phyloP scores from a whole-genome alignment of 1,140 invertebrate species.

The Ceratina calcarata region DNA sequence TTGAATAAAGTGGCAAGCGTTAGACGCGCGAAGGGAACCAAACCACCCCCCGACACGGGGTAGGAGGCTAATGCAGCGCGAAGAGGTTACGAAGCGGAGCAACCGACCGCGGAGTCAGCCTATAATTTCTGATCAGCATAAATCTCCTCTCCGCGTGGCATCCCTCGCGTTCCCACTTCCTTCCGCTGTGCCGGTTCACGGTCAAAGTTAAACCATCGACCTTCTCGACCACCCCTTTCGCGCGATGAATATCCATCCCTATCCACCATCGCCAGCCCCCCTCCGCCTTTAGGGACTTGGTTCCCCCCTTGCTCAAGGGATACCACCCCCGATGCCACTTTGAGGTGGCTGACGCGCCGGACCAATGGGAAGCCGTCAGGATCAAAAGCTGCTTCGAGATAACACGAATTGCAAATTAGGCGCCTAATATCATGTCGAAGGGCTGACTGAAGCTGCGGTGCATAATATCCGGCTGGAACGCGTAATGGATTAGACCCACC shows the following conservation, averaged over 20 bases:
- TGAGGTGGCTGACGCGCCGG: conserved; percentile 44
- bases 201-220: conserved; percentile 59
- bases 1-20: conserved; percentile 65
- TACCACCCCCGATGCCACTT: conserved; percentile 47
- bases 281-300: conserved; percentile 26
- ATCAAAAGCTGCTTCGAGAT: conserved; percentile 61
- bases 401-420: conserved; percentile 66
- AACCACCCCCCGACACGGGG: conserved; percentile 2
- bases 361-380: conserved; percentile 57
- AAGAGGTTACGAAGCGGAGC: conserved; percentile 58
- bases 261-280: conserved; percentile 1
- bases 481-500: not conserved
- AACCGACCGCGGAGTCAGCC: conserved; percentile 63
- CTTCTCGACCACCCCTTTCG: conserved; percentile 1
- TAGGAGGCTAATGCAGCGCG: conserved; percentile 61
- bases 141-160: conserved; percentile 58
- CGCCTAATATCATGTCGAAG: conserved; percentile 48
- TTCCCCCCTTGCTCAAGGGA: not conserved
- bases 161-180: conserved; percentile 37
- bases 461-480: conserved; percentile 53
- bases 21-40: not conserved
- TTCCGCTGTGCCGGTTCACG: conserved; percentile 51
- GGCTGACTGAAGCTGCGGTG: conserved; percentile 33
- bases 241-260: not conserved
- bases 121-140: conserved; percentile 73